Evolutionary conservation across 2,113 vertebrate genomes (phyloP).

Genomic region (Nyctibius bracteatus): DNA sequence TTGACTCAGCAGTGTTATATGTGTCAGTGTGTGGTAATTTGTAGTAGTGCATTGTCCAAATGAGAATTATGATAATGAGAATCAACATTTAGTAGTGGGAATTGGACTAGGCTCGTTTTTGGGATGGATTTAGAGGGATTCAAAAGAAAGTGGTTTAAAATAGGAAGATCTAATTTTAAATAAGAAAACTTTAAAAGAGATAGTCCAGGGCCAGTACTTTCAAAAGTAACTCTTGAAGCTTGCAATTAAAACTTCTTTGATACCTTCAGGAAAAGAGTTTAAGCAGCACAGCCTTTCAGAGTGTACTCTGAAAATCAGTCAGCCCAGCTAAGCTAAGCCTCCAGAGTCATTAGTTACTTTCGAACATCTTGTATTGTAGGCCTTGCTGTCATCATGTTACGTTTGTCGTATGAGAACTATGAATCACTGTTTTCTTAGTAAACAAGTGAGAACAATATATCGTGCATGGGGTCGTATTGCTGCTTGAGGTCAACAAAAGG

Average conservation of each 20-base stretch:
- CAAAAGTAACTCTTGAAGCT: background rate
- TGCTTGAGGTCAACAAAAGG: background rate
- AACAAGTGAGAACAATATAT: background rate
- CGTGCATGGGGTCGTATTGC: rapidly evolving
- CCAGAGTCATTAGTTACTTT: background rate
- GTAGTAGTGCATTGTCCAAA: background rate
- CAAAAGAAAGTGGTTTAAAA: background rate
- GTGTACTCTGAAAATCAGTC: background rate
- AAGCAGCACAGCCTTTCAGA: background rate
- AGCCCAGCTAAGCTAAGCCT: background rate
- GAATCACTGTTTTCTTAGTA: background rate
- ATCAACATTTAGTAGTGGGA: background rate
- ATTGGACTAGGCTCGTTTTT: background rate
- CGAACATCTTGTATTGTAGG: background rate
- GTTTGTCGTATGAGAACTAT: background rate
- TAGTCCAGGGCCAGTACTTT: background rate
- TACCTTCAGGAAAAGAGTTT: background rate
- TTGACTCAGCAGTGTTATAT: background rate
- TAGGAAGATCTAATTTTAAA: conserved; percentile 2
- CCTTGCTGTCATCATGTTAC: background rate
- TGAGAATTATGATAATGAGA: background rate
- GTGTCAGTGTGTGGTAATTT: background rate
- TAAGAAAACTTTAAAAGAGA: background rate
- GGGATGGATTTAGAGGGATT: background rate
- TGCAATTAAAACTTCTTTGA: background rate